Conservation (phyloP, 2,888 invertebrate genomes). For the Anodontia alba region DNA sequence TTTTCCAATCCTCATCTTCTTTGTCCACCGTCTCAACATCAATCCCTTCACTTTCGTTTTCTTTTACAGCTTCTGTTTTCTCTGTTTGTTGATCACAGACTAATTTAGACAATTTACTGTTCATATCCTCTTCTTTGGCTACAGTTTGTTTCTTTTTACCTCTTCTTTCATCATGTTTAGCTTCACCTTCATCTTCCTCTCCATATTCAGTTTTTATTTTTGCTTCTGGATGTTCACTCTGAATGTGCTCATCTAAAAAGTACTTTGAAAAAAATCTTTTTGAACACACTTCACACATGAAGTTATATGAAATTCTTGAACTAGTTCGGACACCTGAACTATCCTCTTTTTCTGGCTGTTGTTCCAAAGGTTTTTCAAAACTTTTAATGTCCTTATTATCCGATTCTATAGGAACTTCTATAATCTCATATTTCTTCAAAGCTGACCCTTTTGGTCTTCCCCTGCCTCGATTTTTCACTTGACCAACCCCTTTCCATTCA, state of each 20-base stretch:
- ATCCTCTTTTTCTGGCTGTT: background rate
- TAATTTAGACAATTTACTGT: background rate
- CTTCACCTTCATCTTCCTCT: background rate
- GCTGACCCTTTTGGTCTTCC: constrained; percentile 22
- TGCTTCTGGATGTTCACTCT: background rate
- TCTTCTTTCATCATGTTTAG: background rate
- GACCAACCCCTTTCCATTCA: constrained; percentile 70
- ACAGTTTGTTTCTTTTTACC: background rate
- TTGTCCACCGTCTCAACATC: constrained; percentile 20
- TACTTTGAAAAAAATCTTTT: constrained; percentile 34
- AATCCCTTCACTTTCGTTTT: constrained; percentile 15
- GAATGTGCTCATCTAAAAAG: constrained; percentile 40
- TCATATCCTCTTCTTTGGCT: background rate
- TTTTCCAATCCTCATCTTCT: background rate
- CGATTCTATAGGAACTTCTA: background rate
- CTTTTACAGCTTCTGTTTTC: too few relatives aligned
- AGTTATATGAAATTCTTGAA: constrained; percentile 24
- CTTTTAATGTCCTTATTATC: background rate
- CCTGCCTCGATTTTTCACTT: background rate
- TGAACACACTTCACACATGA: constrained; percentile 45
- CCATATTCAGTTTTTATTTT: constrained; percentile 13
- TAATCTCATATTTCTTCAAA: constrained; percentile 5
- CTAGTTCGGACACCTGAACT: constrained; percentile 21
- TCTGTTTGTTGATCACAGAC: too few relatives aligned
- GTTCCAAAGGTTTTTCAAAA: background rate